These are phyloP conservation scores for Smutsia gigantea DNA, from an alignment of 2,797 vertebrate species.

Conservation along the genomic window DNA sequence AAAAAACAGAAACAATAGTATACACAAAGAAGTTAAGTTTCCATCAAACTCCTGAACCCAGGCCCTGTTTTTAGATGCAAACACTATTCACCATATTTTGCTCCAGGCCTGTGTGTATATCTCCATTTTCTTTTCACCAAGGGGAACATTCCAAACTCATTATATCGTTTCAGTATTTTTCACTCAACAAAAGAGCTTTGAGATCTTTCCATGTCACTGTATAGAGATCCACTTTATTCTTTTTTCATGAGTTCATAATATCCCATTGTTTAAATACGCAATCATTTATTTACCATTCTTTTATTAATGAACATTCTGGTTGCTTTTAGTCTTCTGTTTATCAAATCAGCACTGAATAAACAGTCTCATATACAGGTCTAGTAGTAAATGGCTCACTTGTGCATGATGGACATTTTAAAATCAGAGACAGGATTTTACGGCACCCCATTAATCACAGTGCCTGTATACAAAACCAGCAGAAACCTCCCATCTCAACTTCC, in stretches of 20 bases:
- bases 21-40: background rate
- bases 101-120: background rate
- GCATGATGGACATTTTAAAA: background rate
- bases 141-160: background rate
- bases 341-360: background rate
- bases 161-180: background rate
- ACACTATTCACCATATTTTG: background rate
- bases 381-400: background rate
- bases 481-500: background rate
- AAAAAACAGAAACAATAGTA: background rate
- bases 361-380: background rate
- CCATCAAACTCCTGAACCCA: background rate
- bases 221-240: background rate
- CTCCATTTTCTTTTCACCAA: background rate
- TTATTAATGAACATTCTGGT: background rate
- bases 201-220: background rate
- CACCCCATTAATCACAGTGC: fast-evolving
- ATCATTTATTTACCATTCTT: background rate
- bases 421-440: background rate
- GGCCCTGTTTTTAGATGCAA: background rate
- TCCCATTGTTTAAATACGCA: background rate
- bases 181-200: background rate
- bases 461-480: background rate
- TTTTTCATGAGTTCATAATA: background rate
- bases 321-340: background rate